These are phyloP conservation scores for Trichechus manatus DNA, from an alignment of 2,113 vertebrate species.

Conservation along the genomic window DNA sequence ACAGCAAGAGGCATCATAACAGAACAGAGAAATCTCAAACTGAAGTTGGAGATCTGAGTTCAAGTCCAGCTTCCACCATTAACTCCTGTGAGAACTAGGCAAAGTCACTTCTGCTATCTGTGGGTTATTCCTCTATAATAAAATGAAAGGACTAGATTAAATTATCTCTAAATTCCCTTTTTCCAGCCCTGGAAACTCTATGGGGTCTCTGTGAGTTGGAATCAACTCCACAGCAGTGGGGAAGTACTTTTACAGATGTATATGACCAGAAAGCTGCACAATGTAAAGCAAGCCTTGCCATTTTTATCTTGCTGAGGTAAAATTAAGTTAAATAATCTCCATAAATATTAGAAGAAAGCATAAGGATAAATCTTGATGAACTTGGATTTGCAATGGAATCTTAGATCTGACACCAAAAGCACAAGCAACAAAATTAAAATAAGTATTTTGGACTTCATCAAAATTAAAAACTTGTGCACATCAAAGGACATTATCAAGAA, in stretches of 20 bases:
- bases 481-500: not conserved
- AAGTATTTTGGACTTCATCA: not conserved
- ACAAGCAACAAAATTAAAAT: not conserved
- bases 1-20: not conserved
- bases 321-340: not conserved
- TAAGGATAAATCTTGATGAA: not conserved
- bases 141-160: not conserved
- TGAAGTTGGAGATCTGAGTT: not conserved
- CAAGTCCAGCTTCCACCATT: not conserved
- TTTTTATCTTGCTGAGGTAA: slow-evolving; percentile 32
- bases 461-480: not conserved
- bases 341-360: not conserved
- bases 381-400: not conserved
- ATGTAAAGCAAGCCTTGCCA: not conserved
- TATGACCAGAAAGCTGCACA: not conserved
- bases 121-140: not conserved
- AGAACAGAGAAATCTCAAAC: not conserved
- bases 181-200: no score
- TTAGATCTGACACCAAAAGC: not conserved
- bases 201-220: no score
- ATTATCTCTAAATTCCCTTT: not conserved
- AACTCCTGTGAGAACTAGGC: not conserved
- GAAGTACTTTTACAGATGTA: not conserved
- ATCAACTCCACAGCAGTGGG: no score
- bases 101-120: not conserved